phyloP scores from a whole-genome alignment of 2,888 invertebrate genomes.

The Plagodis pulveraria region DNA sequence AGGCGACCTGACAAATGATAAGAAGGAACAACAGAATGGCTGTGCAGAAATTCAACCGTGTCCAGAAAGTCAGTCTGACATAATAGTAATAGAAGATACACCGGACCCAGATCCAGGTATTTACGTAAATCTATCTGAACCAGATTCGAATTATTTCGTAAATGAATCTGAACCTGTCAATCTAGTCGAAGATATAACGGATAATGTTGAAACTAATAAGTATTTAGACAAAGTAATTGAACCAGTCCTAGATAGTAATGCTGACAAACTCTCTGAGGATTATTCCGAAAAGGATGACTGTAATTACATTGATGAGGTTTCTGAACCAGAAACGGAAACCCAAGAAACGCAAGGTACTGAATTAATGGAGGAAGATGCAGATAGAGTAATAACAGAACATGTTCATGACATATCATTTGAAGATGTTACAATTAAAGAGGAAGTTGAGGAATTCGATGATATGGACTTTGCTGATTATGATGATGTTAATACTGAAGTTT shows the following conservation, averaged over 20 bases:
- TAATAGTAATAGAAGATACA: neutral
- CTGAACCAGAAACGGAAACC: neutral
- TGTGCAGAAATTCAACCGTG: neutral
- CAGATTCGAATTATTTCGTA: neutral
- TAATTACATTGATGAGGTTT: neutral
- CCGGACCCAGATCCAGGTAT: neutral
- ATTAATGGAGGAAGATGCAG: neutral
- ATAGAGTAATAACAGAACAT: neutral
- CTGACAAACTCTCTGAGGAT: neutral
- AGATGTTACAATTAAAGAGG: conserved; percentile 28
- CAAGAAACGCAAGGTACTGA: neutral
- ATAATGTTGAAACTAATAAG: neutral
- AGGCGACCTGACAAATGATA: neutral
- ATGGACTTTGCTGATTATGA: conserved; percentile 22
- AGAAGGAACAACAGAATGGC: neutral
- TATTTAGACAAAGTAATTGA: neutral
- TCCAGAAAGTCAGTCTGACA: neutral
- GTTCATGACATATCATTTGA: neutral
- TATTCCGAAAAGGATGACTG: neutral
- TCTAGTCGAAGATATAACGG: neutral
- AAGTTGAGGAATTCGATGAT: conserved; percentile 17
- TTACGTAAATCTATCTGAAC: neutral
- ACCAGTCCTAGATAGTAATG: no score
- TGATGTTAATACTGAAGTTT: conserved; percentile 1
- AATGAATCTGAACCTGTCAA: neutral